Percentiles rank a stretch among this genome's conserved stretches.
These are phyloP conservation scores for Amblyjoppa fuscipennis DNA, from an alignment of 2,888 invertebrate species.

Conservation along the genomic window DNA sequence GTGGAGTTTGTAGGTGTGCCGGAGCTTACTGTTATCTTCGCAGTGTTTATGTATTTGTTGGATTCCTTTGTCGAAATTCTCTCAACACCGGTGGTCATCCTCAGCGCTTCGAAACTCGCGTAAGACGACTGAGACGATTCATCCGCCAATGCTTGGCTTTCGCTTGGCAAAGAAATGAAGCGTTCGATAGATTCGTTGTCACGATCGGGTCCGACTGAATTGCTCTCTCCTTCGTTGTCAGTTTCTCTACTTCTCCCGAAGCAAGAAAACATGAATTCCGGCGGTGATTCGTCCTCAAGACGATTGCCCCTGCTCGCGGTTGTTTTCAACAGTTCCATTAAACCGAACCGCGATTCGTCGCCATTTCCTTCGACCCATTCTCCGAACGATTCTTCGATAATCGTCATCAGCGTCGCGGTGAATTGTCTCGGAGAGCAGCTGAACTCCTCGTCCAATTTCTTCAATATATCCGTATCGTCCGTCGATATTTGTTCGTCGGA, in stretches of 20 bases:
- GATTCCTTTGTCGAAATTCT: not conserved
- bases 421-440: constrained; percentile 15
- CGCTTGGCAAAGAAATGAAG: not conserved
- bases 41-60: not conserved
- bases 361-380: not conserved
- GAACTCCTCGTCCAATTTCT: not conserved
- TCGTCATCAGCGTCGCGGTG: constrained; percentile 37
- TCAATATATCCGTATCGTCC: not conserved
- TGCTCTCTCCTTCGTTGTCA: not conserved
- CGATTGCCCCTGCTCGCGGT: not conserved
- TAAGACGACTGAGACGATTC: not conserved
- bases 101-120: not conserved
- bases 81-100: not conserved
- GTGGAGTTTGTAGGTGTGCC: too few relatives aligned
- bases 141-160: not conserved
- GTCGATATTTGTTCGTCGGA: not conserved
- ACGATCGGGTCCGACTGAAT: not conserved
- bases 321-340: not conserved
- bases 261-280: not conserved
- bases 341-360: not conserved
- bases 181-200: not conserved
- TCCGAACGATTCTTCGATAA: constrained; percentile 35
- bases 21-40: not conserved
- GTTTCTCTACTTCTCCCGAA: not conserved
- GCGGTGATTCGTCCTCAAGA: not conserved